A percentile compares a stretch with the other conserved stretches of the same genome.
Evolutionary conservation across 2,888 invertebrate genomes (phyloP).

Genomic region (Ceraclea dissimilis): DNA sequence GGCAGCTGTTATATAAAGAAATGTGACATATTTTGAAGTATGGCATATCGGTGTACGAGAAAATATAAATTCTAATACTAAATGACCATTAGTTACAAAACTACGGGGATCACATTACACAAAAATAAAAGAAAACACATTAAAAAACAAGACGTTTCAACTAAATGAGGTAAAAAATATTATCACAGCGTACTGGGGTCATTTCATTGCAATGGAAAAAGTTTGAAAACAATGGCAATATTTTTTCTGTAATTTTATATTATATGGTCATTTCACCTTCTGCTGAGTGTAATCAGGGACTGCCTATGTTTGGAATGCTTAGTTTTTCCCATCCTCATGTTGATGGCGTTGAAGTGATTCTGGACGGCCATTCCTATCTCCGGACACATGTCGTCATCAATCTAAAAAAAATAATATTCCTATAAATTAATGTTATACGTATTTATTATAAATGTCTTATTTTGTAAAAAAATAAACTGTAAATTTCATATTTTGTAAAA

Average conservation of each 20-base stretch:
- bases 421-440: too few species aligned
- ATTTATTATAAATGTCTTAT: too few species aligned
- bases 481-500: background rate
- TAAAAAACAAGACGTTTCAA: too few species aligned
- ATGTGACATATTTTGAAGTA: too few species aligned
- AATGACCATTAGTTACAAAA: too few species aligned
- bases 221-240: background rate
- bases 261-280: constrained; percentile 51
- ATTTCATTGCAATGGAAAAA: background rate
- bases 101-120: too few species aligned
- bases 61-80: too few species aligned
- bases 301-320: constrained; percentile 75
- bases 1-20: too few species aligned
- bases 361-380: constrained; percentile 77
- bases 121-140: too few species aligned
- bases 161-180: background rate
- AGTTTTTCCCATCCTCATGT: constrained; percentile 65
- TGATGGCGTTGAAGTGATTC: constrained; percentile 85
- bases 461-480: too few species aligned
- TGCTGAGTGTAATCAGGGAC: constrained; percentile 74
- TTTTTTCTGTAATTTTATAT: background rate
- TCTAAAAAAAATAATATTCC: constrained; percentile 48
- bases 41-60: too few species aligned
- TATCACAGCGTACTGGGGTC: background rate
- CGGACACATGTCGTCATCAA: constrained; percentile 79